phyloP scores from a whole-genome alignment of 1,140 invertebrate genomes.

The Araneus ventricosus region DNA sequence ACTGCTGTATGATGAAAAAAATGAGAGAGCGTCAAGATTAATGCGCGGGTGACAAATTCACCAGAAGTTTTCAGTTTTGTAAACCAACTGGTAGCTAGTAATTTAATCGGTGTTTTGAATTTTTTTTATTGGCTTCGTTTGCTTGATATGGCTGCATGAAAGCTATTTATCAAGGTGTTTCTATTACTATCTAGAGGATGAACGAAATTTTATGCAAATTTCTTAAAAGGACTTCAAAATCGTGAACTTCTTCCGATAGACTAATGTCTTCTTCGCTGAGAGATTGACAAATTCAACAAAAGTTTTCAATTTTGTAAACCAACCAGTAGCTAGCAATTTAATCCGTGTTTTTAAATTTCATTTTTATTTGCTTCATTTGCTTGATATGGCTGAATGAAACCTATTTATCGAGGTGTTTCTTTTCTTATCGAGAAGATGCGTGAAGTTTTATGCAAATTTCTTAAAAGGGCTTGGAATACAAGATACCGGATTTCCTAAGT shows the following conservation, averaged over 20 bases:
- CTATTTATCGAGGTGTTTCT: too few relatives aligned
- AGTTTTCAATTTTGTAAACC: background rate
- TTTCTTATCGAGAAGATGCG: too few relatives aligned
- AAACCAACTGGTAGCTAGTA: background rate
- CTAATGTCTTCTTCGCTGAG: background rate
- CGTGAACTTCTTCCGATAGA: too few relatives aligned
- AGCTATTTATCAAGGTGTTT: background rate
- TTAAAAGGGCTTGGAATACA: background rate
- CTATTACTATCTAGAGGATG: too few relatives aligned
- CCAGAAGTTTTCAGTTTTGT: background rate
- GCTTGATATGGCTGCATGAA: background rate
- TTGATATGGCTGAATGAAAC: too few relatives aligned
- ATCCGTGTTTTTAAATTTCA: too few relatives aligned
- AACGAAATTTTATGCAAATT: background rate
- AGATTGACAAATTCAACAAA: background rate
- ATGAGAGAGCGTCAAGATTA: background rate
- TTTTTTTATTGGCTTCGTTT: background rate
- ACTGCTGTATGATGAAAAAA: background rate
- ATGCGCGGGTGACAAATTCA: constrained; percentile 1
- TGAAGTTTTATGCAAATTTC: too few relatives aligned
- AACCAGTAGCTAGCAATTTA: too few relatives aligned
- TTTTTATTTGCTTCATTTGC: too few relatives aligned
- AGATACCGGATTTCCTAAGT: background rate
- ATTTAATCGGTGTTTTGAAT: background rate
- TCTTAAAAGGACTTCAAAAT: background rate